Evolutionary conservation across 2,888 invertebrate genomes (phyloP).

Genomic region (Ptilodon capucinus): DNA sequence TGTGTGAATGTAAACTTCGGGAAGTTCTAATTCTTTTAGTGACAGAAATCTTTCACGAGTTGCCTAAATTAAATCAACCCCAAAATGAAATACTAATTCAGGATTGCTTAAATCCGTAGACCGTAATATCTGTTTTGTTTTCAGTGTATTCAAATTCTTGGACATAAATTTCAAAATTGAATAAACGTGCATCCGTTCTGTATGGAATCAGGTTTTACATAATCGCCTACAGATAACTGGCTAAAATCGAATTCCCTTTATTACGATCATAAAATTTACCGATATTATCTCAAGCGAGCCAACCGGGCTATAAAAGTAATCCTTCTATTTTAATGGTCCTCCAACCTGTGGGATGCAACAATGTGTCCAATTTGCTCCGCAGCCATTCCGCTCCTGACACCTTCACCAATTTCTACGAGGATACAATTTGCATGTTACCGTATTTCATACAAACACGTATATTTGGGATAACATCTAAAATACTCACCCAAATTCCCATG

Average conservation of each 20-base stretch:
- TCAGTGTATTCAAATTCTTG: conserved; percentile 27
- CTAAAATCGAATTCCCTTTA: conserved; percentile 79
- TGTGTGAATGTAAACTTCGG: conserved; percentile 78
- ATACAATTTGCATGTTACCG: conserved; percentile 43
- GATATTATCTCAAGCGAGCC: conserved; percentile 79
- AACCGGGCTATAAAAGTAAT: conserved; percentile 77
- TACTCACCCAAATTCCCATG: conserved; percentile 14
- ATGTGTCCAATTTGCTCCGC: conserved; percentile 64
- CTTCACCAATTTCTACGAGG: conserved; percentile 36
- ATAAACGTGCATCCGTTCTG: conserved; percentile 32
- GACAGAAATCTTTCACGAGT: conserved; percentile 69
- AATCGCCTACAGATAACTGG: conserved; percentile 74
- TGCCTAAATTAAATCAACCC: conserved; percentile 64
- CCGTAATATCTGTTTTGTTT: conserved; percentile 7
- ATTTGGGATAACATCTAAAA: conserved; percentile 13
- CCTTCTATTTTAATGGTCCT: conserved; percentile 77
- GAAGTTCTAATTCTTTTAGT: conserved; percentile 71
- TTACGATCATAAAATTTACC: conserved; percentile 78
- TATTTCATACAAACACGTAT: conserved; percentile 16
- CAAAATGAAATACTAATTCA: conserved; percentile 37
- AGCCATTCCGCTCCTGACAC: conserved; percentile 43
- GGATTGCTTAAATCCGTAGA: background rate
- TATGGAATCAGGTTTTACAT: conserved; percentile 56
- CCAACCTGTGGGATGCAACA: conserved; percentile 76
- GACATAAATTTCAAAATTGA: conserved; percentile 27